phyloP scores from a whole-genome alignment of 2,113 vertebrate genomes.

The Caretta caretta region DNA sequence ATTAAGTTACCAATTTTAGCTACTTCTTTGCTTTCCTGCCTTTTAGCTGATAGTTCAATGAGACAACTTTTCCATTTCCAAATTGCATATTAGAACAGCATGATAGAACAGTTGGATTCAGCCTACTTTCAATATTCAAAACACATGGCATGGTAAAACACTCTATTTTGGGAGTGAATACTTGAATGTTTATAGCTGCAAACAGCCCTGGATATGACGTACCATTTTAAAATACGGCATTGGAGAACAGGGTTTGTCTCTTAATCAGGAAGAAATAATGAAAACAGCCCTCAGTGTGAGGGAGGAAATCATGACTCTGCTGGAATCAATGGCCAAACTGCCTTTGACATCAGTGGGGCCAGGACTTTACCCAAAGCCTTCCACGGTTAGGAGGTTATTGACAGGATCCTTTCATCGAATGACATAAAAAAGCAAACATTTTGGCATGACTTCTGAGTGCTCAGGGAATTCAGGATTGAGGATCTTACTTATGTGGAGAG shows the following conservation, averaged over 20 bases:
- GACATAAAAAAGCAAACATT: background rate
- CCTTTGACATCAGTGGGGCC: background rate
- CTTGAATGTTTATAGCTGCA: background rate
- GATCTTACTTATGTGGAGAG: background rate
- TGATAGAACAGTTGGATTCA: background rate
- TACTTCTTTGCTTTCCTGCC: background rate
- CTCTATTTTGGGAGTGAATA: background rate
- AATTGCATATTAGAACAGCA: background rate
- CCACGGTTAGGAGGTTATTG: background rate
- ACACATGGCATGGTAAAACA: background rate
- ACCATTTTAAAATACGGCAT: background rate
- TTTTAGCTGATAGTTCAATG: background rate
- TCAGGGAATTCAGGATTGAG: background rate
- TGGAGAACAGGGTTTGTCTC: rapidly evolving
- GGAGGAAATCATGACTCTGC: background rate
- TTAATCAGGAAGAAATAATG: background rate
- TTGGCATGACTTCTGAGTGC: background rate
- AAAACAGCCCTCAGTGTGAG: background rate
- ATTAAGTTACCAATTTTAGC: background rate
- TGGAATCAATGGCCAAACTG: background rate
- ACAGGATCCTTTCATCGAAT: background rate
- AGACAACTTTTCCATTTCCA: background rate
- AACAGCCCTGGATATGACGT: background rate
- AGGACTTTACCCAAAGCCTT: rapidly evolving
- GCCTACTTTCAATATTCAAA: background rate